Evolutionary conservation across 2,888 invertebrate species (phyloP).

Genomic region (Pristionchus japonicus): DNA sequence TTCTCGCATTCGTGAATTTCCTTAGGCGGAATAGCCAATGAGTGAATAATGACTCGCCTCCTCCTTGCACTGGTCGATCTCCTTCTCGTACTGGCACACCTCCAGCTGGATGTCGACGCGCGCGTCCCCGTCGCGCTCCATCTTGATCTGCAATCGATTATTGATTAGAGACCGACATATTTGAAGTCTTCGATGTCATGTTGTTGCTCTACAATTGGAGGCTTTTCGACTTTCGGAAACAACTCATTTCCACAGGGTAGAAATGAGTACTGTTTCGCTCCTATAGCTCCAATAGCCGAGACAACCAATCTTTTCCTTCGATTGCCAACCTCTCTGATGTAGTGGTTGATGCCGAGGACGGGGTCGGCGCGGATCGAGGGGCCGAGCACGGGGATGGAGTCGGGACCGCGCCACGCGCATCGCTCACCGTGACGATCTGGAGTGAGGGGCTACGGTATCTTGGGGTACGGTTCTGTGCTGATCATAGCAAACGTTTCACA

Average conservation of each 20-base stretch:
- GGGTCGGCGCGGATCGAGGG: constrained; percentile 66
- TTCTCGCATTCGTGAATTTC: too few relatives aligned
- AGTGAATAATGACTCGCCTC: too few relatives aligned
- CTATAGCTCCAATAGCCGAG: not conserved
- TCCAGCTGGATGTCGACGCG: constrained; percentile 61
- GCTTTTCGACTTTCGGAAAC: too few relatives aligned
- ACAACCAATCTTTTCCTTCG: not conserved
- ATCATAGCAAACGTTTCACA: not conserved
- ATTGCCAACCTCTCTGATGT: constrained; percentile 55
- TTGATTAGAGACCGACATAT: not conserved
- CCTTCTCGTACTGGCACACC: constrained; percentile 63
- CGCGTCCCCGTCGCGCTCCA: constrained; percentile 52
- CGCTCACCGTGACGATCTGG: constrained; percentile 52
- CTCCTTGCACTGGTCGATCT: constrained; percentile 60
- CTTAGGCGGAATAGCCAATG: too few relatives aligned
- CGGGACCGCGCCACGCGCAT: constrained; percentile 64
- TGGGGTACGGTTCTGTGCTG: not conserved
- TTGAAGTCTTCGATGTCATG: too few relatives aligned
- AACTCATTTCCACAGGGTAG: too few relatives aligned
- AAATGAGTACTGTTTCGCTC: too few relatives aligned
- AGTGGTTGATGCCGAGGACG: constrained; percentile 65
- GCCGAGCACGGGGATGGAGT: constrained; percentile 63
- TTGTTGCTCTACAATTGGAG: not conserved
- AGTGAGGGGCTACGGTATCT: not conserved
- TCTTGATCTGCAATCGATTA: constrained; percentile 51